Conservation (phyloP, 2,113 vertebrate species). For the Lasiurus cinereus region DNA sequence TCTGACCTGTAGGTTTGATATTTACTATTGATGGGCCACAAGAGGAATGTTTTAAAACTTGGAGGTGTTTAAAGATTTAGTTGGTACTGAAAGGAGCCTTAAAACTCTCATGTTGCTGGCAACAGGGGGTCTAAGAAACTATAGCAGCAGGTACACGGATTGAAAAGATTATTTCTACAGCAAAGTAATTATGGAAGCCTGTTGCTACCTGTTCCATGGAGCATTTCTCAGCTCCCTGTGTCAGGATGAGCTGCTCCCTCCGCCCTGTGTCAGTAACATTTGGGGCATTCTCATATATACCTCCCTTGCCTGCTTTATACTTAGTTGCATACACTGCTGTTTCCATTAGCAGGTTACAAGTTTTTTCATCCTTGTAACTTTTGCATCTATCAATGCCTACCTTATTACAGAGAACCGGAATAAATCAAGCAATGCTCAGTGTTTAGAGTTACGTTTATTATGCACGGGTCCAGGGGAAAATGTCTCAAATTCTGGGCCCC, state of each 20-base stretch:
- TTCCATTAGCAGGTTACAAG: background rate
- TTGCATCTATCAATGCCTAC: background rate
- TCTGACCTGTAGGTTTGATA: constrained; percentile 57
- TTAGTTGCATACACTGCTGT: background rate
- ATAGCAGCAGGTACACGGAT: background rate
- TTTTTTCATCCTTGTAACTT: background rate
- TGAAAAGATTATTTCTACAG: constrained; percentile 38
- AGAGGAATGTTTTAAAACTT: background rate
- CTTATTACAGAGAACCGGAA: background rate
- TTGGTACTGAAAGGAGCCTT: background rate
- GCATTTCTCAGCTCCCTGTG: background rate
- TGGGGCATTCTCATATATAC: background rate
- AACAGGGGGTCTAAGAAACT: background rate
- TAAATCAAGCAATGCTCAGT: too few species aligned
- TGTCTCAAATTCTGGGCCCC: too few species aligned
- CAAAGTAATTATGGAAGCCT: background rate
- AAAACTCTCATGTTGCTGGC: background rate
- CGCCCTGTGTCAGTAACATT: background rate
- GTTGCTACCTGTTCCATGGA: background rate
- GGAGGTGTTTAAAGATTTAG: background rate
- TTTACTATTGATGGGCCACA: background rate
- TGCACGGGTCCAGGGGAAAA: too few species aligned
- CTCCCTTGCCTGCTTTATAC: background rate
- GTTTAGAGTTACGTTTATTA: too few species aligned
- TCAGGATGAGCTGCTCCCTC: background rate